These are phyloP conservation scores for Chrysolina oricalcia DNA, from an alignment of 2,888 invertebrate species.

Conservation along the genomic window DNA sequence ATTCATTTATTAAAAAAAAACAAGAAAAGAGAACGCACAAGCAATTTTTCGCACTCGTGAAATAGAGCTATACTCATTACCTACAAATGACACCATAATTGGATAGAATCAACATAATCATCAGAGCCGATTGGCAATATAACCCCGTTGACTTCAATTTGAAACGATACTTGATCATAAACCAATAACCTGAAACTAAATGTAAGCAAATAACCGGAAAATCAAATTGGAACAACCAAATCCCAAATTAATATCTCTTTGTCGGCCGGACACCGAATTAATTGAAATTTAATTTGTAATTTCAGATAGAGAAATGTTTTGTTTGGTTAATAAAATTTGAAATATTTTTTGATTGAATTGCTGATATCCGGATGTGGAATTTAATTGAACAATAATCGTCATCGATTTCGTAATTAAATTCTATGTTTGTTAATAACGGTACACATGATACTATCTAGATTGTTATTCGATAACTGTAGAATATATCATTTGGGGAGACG, in stretches of 20 bases:
- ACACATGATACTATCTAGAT: not conserved
- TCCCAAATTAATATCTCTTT: slow-evolving; percentile 8
- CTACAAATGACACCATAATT: not conserved
- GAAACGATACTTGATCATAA: slow-evolving; percentile 1
- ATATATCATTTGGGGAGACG: too few relatives aligned
- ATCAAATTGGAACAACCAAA: slow-evolving; percentile 1
- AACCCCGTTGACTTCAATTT: not conserved
- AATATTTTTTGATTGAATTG: slow-evolving; percentile 60
- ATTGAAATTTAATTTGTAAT: slow-evolving; percentile 17
- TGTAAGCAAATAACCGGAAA: slow-evolving; percentile 9
- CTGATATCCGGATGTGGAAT: slow-evolving; percentile 56
- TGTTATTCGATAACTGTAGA: not conserved
- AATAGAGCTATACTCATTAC: too few relatives aligned
- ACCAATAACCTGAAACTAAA: not conserved
- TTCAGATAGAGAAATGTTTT: slow-evolving; percentile 11
- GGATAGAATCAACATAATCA: not conserved
- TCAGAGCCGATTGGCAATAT: not conserved
- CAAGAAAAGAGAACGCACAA: too few relatives aligned
- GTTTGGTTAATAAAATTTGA: slow-evolving; percentile 56
- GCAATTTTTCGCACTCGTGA: too few relatives aligned
- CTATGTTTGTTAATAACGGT: slow-evolving; percentile 40
- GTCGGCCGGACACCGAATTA: slow-evolving; percentile 4
- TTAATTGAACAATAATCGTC: slow-evolving; percentile 59
- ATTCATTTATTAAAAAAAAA: too few relatives aligned
- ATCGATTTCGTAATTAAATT: slow-evolving; percentile 56